A percentile compares a stretch with the other conserved stretches of the same genome.
Evolutionary conservation across 1,140 invertebrate genomes (phyloP).

Genomic region (Hestina assimilis): DNA sequence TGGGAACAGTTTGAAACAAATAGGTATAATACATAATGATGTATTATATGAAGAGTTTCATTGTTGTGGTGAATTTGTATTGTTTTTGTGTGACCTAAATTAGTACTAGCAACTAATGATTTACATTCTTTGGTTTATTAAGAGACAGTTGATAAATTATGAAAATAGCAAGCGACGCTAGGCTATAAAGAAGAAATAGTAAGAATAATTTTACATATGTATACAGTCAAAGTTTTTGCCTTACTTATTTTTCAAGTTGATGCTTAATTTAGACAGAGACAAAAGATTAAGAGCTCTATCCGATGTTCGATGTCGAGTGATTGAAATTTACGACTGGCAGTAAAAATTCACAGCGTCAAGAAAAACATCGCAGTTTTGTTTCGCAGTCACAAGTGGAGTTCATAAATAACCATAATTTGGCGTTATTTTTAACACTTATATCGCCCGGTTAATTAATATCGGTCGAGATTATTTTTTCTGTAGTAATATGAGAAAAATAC

Average conservation of each 20-base stretch:
- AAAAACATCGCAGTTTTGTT: constrained; percentile 16
- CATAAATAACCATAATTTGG: constrained; percentile 8
- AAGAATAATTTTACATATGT: no score
- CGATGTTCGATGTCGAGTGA: constrained; percentile 1
- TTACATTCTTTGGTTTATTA: no score
- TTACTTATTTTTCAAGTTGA: no score
- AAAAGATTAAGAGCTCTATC: background rate
- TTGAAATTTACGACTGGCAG: constrained; percentile 15
- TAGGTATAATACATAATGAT: no score
- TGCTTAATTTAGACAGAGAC: background rate
- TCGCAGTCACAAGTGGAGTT: constrained; percentile 4
- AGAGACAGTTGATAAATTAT: no score
- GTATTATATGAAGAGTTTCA: background rate
- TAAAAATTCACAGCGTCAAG: constrained; percentile 15
- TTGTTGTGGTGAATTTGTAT: background rate
- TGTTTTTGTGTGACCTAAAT: no score
- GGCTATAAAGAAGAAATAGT: no score
- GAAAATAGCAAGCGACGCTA: no score
- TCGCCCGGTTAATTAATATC: background rate
- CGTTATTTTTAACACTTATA: constrained; percentile 7
- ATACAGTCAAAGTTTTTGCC: no score
- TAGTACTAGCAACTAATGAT: no score
- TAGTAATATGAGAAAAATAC: no score
- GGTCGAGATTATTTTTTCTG: background rate
- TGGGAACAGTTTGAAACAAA: constrained; percentile 7